Evolutionary conservation across 2,113 vertebrate species (phyloP).

Genomic region (Camelus dromedarius): DNA sequence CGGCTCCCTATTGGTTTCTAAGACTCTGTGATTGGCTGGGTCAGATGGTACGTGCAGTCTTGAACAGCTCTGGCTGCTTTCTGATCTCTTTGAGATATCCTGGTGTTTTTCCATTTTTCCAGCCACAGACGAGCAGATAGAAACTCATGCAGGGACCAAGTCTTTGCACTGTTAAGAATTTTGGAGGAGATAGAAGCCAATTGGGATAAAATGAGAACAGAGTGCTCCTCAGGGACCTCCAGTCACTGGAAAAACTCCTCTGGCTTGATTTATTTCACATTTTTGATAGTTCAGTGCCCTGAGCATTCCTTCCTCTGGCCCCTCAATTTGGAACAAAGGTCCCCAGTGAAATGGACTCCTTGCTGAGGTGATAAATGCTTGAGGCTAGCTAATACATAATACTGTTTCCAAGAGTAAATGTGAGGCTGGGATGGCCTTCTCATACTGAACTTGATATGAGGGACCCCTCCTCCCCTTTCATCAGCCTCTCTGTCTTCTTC

Average conservation of each 20-base stretch:
- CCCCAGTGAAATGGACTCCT: constrained; percentile 28
- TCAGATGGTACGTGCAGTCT: constrained; percentile 37
- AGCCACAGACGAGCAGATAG: constrained; percentile 45
- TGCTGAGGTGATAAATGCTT: neutral
- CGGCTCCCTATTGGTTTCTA: constrained; percentile 49
- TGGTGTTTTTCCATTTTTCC: constrained; percentile 78
- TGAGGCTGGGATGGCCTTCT: constrained; percentile 5
- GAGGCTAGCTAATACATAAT: neutral
- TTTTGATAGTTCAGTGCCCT: constrained; percentile 28
- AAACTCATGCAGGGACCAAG: constrained; percentile 25
- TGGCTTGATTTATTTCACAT: constrained; percentile 23
- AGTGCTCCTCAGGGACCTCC: neutral
- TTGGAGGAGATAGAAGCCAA: neutral
- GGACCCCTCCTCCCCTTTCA: neutral
- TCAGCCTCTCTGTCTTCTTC: neutral
- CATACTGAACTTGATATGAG: neutral
- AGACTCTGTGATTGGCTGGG: constrained; percentile 36
- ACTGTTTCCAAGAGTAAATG: neutral
- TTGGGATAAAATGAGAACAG: neutral
- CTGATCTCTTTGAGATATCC: constrained; percentile 60
- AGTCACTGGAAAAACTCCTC: constrained; percentile 16
- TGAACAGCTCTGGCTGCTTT: constrained; percentile 48
- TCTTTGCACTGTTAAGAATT: constrained; percentile 6
- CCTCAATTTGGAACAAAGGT: constrained; percentile 44
- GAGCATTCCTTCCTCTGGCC: neutral